Conservation (phyloP, 1,140 invertebrate species). For the Lasaia peninsularis region DNA sequence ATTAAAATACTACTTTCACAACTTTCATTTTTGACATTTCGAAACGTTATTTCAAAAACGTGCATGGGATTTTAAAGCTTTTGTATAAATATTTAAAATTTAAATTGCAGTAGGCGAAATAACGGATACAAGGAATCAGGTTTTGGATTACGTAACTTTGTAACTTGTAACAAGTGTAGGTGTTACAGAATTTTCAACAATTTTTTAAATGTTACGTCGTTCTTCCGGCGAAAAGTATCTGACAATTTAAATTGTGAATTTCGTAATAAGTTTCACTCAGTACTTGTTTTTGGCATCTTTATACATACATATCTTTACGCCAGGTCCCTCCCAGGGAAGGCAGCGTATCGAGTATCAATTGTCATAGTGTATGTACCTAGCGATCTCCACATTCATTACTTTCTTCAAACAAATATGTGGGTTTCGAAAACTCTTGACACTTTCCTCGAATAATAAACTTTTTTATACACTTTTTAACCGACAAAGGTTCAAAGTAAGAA, state of each 20-base stretch:
- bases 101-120: neutral
- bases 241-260: neutral
- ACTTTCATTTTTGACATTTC: conserved; percentile 28
- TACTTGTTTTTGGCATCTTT: no score
- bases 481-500: no score
- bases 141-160: neutral
- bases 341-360: no score
- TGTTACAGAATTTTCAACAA: conserved; percentile 6
- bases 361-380: no score
- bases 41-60: neutral
- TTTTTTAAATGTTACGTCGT: neutral
- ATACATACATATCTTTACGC: neutral
- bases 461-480: no score
- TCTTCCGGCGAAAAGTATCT: neutral
- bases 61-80: neutral
- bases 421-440: no score
- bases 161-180: conserved; percentile 7
- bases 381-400: no score
- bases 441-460: no score
- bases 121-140: conserved; percentile 4
- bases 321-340: no score
- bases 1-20: conserved; percentile 20
- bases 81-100: neutral
- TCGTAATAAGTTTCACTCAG: neutral
- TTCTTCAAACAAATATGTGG: no score